Evolutionary conservation across 2,888 invertebrate species (phyloP).

Genomic region (Malthinus flaveolus): DNA sequence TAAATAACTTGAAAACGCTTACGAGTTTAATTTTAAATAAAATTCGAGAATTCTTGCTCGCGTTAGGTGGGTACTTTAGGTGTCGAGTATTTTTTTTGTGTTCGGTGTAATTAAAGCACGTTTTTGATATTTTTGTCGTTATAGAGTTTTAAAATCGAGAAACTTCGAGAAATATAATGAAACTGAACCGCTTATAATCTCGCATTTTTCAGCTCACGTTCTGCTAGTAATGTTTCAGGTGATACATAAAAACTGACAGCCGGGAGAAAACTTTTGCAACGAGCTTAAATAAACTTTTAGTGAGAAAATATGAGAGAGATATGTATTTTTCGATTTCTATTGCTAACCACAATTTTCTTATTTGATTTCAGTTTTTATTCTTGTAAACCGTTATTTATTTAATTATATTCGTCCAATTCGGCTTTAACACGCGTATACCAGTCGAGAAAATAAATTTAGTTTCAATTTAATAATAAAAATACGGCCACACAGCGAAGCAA

Average conservation of each 20-base stretch:
- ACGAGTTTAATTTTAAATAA: too few species aligned
- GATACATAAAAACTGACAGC: conserved; percentile 34
- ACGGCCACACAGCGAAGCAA: too few species aligned
- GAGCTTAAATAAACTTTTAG: conserved; percentile 30
- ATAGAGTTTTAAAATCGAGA: conserved; percentile 14
- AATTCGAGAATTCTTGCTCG: too few species aligned
- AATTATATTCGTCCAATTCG: too few species aligned
- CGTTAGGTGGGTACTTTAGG: too few species aligned
- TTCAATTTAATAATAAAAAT: too few species aligned
- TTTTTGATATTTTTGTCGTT: conserved; percentile 7
- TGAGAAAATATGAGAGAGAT: conserved; percentile 22
- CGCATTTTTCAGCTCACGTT: conserved; percentile 26
- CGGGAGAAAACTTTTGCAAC: conserved; percentile 32
- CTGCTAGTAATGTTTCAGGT: conserved; percentile 27
- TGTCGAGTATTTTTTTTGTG: too few species aligned
- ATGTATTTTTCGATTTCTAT: conserved; percentile 14
- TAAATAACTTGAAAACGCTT: too few species aligned
- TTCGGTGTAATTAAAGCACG: conserved; percentile 16
- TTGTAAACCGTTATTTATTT: too few species aligned
- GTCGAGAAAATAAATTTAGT: too few species aligned
- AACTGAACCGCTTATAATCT: conserved; percentile 21
- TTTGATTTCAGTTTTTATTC: too few species aligned
- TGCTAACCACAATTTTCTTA: not conserved
- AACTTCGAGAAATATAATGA: conserved; percentile 21
- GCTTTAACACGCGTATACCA: too few species aligned